Evolutionary conservation across 2,888 invertebrate species (phyloP).

Genomic region (Willowsia nigromaculata): DNA sequence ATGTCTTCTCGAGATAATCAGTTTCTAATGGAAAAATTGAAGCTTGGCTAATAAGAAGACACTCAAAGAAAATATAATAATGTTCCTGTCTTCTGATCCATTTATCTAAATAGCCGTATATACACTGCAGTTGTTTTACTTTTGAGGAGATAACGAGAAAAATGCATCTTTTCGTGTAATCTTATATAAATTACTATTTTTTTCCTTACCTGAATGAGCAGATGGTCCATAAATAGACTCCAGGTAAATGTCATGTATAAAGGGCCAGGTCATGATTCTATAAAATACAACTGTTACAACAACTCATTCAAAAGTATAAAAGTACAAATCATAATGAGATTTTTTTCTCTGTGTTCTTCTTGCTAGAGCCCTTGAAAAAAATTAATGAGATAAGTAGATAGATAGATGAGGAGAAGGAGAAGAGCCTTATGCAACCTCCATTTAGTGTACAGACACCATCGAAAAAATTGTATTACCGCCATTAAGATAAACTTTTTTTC

Average conservation of each 20-base stretch:
- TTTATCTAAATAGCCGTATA: neutral
- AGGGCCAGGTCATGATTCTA: conserved; percentile 47
- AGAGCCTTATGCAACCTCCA: conserved; percentile 16
- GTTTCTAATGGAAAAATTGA: conserved; percentile 21
- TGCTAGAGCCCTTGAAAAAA: conserved; percentile 1
- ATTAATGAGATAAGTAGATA: neutral
- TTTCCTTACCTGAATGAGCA: conserved; percentile 51
- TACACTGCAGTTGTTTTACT: conserved; percentile 8
- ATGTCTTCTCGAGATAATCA: conserved; percentile 36
- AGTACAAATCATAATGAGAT: conserved; percentile 69
- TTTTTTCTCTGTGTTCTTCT: no score
- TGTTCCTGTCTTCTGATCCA: conserved; percentile 7
- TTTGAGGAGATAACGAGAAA: conserved; percentile 29
- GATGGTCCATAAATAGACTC: conserved; percentile 65
- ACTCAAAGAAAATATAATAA: neutral
- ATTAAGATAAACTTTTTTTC: conserved; percentile 21
- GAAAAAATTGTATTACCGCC: conserved; percentile 31
- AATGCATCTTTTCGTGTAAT: neutral
- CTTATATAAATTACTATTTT: neutral
- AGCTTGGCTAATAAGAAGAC: neutral
- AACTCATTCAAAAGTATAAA: conserved; percentile 26
- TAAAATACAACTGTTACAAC: neutral
- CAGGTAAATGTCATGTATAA: neutral
- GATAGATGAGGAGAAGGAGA: neutral
- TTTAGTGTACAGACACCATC: no score